Evolutionary conservation across 2,797 vertebrate species (phyloP).

Genomic region (Pogonophryne albipinna): DNA sequence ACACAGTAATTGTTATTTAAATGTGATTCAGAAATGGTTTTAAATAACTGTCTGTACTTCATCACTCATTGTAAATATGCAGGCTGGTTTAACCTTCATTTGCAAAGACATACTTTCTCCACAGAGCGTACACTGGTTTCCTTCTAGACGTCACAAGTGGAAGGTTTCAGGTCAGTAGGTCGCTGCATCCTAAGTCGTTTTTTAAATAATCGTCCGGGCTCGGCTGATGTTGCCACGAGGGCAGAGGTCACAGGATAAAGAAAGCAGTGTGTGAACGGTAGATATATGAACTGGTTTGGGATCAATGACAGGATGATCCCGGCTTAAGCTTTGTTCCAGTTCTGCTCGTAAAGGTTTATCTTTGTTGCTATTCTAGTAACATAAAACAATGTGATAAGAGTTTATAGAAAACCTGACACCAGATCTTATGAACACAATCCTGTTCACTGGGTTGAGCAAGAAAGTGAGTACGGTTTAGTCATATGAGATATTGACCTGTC

Average conservation of each 20-base stretch:
- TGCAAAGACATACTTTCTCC: slow-evolving; percentile 31
- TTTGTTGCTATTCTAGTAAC: background rate
- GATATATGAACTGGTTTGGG: slow-evolving; percentile 27
- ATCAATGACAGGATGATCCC: slow-evolving; percentile 50
- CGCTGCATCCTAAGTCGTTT: slow-evolving; percentile 21
- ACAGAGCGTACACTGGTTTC: slow-evolving; percentile 17
- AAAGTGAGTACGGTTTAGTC: background rate
- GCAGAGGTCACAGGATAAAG: slow-evolving; percentile 35
- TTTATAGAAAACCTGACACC: background rate
- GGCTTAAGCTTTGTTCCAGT: slow-evolving; percentile 21
- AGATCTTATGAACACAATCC: background rate
- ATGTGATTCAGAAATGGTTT: too few relatives aligned
- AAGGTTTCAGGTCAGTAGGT: slow-evolving; percentile 43
- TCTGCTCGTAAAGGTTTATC: background rate
- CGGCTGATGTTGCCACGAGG: background rate
- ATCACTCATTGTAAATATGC: too few relatives aligned
- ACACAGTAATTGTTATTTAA: too few relatives aligned
- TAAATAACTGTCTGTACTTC: too few relatives aligned
- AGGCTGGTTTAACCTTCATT: slow-evolving; percentile 12
- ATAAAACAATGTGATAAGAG: background rate
- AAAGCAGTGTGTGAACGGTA: slow-evolving; percentile 18
- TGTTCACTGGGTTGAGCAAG: background rate
- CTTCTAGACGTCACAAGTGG: background rate
- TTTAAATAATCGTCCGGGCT: slow-evolving; percentile 2
- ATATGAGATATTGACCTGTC: background rate